phyloP scores from a whole-genome alignment of 1,140 invertebrate species.

The Propsilocerus akamusi region DNA sequence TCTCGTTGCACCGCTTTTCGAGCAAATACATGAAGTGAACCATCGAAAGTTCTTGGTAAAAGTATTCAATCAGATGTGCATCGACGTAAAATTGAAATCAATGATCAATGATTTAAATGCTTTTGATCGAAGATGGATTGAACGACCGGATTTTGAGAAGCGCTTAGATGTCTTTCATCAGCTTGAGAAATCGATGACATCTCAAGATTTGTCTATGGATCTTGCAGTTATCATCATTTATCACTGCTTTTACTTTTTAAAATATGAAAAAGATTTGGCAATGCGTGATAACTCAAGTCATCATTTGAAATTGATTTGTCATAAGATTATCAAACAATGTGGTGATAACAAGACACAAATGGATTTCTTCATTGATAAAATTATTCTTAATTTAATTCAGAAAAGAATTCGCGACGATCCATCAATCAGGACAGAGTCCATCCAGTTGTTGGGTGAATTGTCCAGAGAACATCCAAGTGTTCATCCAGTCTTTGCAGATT shows the following conservation, averaged over 20 bases:
- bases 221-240: slow-evolving; percentile 54
- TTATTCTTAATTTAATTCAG: slow-evolving; percentile 45
- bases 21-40: slow-evolving; percentile 32
- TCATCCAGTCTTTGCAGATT: slow-evolving; percentile 54
- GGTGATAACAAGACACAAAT: slow-evolving; percentile 26
- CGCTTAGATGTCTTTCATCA: slow-evolving; percentile 51
- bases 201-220: slow-evolving; percentile 32
- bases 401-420: slow-evolving; percentile 45
- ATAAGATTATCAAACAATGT: slow-evolving; percentile 32
- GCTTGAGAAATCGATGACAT: slow-evolving; percentile 27
- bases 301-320: slow-evolving; percentile 45
- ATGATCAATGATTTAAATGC: slow-evolving; percentile 59
- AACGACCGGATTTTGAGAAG: slow-evolving; percentile 78
- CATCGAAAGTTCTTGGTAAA: slow-evolving; percentile 44
- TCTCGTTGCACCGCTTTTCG: slow-evolving; percentile 42
- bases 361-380: slow-evolving; percentile 51
- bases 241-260: slow-evolving; percentile 65
- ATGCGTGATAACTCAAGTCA: slow-evolving; percentile 58
- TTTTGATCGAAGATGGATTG: slow-evolving; percentile 66
- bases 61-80: slow-evolving; percentile 32
- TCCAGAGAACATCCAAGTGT: slow-evolving; percentile 45
- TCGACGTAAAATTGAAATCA: slow-evolving; percentile 25
- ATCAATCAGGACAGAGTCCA: slow-evolving; percentile 52
- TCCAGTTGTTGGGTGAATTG: slow-evolving; percentile 54
- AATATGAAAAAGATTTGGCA: slow-evolving; percentile 61